Evolutionary conservation across 2,113 vertebrate species (phyloP).

Genomic region (Balaenoptera acutorostrata): DNA sequence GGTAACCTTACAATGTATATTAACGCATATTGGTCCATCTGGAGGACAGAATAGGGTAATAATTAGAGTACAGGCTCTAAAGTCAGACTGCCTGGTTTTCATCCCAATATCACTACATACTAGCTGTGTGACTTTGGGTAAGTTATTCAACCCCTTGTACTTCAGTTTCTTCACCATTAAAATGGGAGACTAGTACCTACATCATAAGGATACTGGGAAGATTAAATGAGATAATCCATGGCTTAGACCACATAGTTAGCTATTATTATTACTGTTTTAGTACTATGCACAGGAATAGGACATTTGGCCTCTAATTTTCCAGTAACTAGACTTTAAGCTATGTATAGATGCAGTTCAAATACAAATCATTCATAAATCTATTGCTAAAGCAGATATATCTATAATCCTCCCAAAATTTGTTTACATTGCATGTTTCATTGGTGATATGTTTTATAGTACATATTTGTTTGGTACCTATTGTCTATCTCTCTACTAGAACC

Average conservation of each 20-base stretch:
- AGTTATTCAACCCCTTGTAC: neutral
- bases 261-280: neutral
- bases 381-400: neutral
- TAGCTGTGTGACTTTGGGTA: neutral
- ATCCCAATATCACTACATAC: neutral
- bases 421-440: neutral
- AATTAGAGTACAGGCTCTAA: neutral
- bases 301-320: neutral
- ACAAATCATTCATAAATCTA: neutral
- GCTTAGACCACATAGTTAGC: neutral
- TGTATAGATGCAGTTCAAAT: neutral
- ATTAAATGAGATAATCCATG: neutral
- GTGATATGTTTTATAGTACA: neutral
- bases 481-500: neutral
- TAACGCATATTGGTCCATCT: neutral
- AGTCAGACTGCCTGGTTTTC: neutral
- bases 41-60: neutral
- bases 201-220: neutral
- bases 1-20: neutral
- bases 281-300: neutral
- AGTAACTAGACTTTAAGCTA: neutral
- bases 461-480: neutral
- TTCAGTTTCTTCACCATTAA: neutral
- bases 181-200: neutral
- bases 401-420: neutral